Conservation (phyloP, 2,888 invertebrate species). For the Cephonodes hylas region DNA sequence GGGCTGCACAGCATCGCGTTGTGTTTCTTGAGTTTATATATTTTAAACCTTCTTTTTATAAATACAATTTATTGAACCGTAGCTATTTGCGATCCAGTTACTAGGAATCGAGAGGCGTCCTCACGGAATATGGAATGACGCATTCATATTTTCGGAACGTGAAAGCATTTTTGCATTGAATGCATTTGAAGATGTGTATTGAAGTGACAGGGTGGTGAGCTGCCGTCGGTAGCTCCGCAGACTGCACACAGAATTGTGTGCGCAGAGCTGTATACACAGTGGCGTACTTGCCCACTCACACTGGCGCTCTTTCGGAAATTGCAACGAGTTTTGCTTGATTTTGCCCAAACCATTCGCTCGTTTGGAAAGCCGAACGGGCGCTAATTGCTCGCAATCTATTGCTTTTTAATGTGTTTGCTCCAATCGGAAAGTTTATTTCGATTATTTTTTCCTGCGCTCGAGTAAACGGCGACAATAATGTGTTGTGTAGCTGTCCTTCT, state of each 20-base stretch:
- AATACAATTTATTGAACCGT: background rate
- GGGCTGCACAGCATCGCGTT: background rate
- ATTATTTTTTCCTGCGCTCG: constrained; percentile 34
- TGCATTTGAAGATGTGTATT: constrained; percentile 7
- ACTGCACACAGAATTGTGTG: background rate
- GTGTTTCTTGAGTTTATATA: background rate
- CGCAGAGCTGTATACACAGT: background rate
- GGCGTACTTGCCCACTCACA: constrained; percentile 6
- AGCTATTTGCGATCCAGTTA: background rate
- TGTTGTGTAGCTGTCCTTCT: constrained; percentile 27
- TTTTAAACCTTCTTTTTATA: background rate
- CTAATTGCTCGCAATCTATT: constrained; percentile 71
- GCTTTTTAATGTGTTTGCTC: constrained; percentile 65
- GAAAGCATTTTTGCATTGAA: constrained; percentile 5
- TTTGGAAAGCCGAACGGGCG: constrained; percentile 31
- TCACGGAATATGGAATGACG: background rate
- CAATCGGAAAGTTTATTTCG: constrained; percentile 42
- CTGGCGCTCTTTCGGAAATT: constrained; percentile 15
- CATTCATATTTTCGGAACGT: background rate
- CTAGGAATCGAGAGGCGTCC: background rate
- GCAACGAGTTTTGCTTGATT: constrained; percentile 15
- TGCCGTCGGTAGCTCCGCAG: background rate
- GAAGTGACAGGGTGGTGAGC: background rate
- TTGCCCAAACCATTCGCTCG: constrained; percentile 12
- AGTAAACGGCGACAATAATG: constrained; percentile 38